These are phyloP conservation scores for Enteromius anoplus DNA, from an alignment of 2,797 vertebrate genomes.

Conservation along the genomic window DNA sequence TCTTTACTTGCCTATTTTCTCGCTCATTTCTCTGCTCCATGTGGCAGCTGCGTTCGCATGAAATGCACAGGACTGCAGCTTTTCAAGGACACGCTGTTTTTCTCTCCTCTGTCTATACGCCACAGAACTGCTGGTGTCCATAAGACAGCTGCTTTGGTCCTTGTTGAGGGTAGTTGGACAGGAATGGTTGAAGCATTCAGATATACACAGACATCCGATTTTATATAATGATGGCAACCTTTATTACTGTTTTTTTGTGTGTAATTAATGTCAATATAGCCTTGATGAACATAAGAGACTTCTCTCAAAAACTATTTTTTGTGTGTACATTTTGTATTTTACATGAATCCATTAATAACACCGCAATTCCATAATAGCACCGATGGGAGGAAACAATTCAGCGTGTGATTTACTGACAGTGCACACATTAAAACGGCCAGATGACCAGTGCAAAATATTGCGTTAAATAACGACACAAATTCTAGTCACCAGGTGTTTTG, in stretches of 20 bases:
- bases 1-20: conserved; percentile 55
- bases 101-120: conserved; percentile 11
- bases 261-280: not conserved
- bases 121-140: conserved; percentile 22
- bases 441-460: not conserved
- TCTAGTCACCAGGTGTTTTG: too few relatives aligned
- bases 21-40: conserved; percentile 47
- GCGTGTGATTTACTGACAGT: not conserved
- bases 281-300: not conserved
- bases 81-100: conserved; percentile 55
- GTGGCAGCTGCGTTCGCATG: conserved; percentile 29
- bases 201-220: not conserved
- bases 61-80: conserved; percentile 55
- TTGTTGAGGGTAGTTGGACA: not conserved
- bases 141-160: not conserved
- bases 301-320: not conserved
- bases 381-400: not conserved
- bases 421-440: not conserved
- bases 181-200: not conserved
- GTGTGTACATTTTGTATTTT: not conserved
- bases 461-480: not conserved
- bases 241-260: not conserved
- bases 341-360: not conserved
- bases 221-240: not conserved
- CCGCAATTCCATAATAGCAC: not conserved